Base-by-base conservation (phyloP, 1,140 invertebrate genomes). In the Muscidifurax raptorellus region DNA sequence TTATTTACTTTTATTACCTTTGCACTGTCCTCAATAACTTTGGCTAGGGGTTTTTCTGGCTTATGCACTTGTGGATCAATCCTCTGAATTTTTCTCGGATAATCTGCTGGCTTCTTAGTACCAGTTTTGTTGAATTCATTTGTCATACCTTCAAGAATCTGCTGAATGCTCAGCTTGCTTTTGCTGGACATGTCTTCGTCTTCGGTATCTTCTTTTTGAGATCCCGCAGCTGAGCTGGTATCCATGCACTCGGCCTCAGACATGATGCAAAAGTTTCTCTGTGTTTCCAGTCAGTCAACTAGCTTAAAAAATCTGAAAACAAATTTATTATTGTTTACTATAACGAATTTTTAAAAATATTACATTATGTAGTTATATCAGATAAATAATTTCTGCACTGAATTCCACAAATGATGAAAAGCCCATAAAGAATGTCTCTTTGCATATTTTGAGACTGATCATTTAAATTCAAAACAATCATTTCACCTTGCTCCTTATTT, bases 121-220 rank as follows among this genome's bases (percentile, higher is more conserved):
- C 89, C 86, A 47, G 85, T 84, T 88, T 90, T 91, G 82, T 94
- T 94, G 84, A 94, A 94, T 84, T 93, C 92, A 84, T 92, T 93
- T 10, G 93, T 94, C 93, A 93, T 94, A 36, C 92, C 91, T 44
- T 92, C 92, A 22, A 94, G 87, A n/a, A 93, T 94, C 82, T 93
- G 90, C 80, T 93, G 89, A 72, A 94, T 93, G 85, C 90, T 92
- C 44, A 92, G 86, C 66, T 91, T 92, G 78, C 90, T 88, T 76
- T 88, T 87, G 71, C 85, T 87, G 47, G 88, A 79, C 86, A 89
- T 90, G 67, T 90, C 90, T 81, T 91, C 90, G 80, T 90, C 89
- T 71, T 90, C 90, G 44, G 80, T 85, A 77, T 90, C 88, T 71
- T 89, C 90, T 79, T 89, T 87, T 81, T 90, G 89, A 71, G 90